These are phyloP conservation scores for Nemapogon koenigi DNA, from an alignment of 2,888 invertebrate genomes.

Conservation along the genomic window DNA sequence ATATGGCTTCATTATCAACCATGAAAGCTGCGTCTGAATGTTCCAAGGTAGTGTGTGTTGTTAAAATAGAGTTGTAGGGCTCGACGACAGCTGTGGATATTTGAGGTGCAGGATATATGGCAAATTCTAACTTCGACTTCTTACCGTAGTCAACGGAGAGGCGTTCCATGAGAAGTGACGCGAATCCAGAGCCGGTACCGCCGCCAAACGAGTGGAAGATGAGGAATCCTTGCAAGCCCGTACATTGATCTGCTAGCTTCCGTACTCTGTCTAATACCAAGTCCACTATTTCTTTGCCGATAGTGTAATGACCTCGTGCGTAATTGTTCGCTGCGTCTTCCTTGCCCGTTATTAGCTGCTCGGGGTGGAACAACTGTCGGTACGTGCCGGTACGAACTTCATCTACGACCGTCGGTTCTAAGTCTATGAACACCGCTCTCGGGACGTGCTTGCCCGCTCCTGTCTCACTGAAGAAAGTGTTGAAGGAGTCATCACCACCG, in stretches of 20 bases:
- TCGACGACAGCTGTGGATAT: slow-evolving; percentile 90
- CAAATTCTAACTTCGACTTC: slow-evolving; percentile 92
- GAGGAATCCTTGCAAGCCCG: slow-evolving; percentile 88
- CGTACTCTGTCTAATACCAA: slow-evolving; percentile 85
- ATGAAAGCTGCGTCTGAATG: slow-evolving; percentile 96
- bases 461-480: slow-evolving; percentile 93
- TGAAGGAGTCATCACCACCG: slow-evolving; percentile 92
- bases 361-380: slow-evolving; percentile 94
- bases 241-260: slow-evolving; percentile 88
- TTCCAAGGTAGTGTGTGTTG: slow-evolving; percentile 93
- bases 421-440: slow-evolving; percentile 90
- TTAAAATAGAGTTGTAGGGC: slow-evolving; percentile 95
- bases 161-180: slow-evolving; percentile 93
- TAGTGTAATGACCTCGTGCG: slow-evolving; percentile 95
- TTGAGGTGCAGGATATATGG: slow-evolving; percentile 94
- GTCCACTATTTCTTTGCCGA: slow-evolving; percentile 93
- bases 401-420: slow-evolving; percentile 95
- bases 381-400: slow-evolving; percentile 94
- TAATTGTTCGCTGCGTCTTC: slow-evolving; percentile 98
- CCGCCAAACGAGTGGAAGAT: slow-evolving; percentile 95
- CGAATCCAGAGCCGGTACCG: slow-evolving; percentile 94
- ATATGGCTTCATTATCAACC: slow-evolving; percentile 90
- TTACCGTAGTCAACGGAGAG: slow-evolving; percentile 95
- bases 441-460: slow-evolving; percentile 96
- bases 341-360: slow-evolving; percentile 94